Evolutionary conservation across 2,888 invertebrate species (phyloP), one percentile per base, ranked within the genome.

Genomic region (Branchellion lobata): DNA sequence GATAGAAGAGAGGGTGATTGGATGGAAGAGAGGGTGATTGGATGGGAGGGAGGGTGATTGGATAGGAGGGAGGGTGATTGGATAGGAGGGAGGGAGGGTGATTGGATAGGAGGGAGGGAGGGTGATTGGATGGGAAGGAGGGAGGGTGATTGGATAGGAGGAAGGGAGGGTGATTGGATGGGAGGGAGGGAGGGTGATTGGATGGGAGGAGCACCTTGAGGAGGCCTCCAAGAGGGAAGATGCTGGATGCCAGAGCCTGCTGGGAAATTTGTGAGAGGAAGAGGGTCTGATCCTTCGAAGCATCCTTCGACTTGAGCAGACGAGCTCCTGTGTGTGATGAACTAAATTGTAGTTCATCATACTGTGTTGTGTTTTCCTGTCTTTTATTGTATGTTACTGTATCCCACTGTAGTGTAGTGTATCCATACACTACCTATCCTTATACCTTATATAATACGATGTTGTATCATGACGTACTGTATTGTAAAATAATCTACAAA

Each of bases 281-380:
- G 86, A 96, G 94, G 21, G 96, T 96, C 89, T 99, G 98, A 87
- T 98, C 98, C 89, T 98, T 99, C 69, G 89, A 89, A 34, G 85
- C 85, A 86, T 97, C 96, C 80, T 85, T 86, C 0, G 94, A 92
- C 86, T 90, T 90, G 57, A 94, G 87, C 80, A 96, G 88, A 84
- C 89, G 90, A 0, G 91, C 93, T 84, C 90, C 93, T 92, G 84
- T 27, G 80, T n/a, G n/a, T n/a, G n/a, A n/a, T n/a, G n/a, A n/a
- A n/a, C n/a, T n/a, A n/a, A n/a, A n/a, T n/a, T 61, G 29, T 34
- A 71, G 29, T 51, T 51, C 21, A 53, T 73, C 31, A 29, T n/a
- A 29, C 77, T 61, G 61, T 0, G 31, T 29, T 24, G 11, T 24
- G 57, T 36, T 24, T 47, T 24, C 1, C 27, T 27, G 0, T n/a